phyloP scores from a whole-genome alignment of 2,888 invertebrate species.

The Orgyia antiqua region DNA sequence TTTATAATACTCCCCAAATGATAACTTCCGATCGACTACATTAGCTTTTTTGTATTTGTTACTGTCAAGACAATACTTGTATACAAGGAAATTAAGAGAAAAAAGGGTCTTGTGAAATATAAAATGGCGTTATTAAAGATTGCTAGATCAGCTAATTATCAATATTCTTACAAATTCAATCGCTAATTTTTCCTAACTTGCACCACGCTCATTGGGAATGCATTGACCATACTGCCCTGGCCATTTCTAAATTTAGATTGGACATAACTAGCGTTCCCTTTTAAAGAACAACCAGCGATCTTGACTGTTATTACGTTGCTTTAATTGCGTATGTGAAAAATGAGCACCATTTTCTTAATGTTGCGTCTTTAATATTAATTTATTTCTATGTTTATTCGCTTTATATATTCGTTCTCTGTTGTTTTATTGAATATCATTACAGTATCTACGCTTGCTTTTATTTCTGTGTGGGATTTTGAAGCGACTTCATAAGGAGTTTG shows the following conservation, averaged over 20 bases:
- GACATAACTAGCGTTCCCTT: constrained; percentile 52
- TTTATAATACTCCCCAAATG: too few species aligned
- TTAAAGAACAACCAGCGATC: constrained; percentile 47
- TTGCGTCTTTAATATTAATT: constrained; percentile 20
- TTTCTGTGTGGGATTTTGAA: too few species aligned
- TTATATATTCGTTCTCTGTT: background rate
- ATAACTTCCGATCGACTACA: too few species aligned
- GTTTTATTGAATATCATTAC: background rate
- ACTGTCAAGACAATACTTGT: too few species aligned
- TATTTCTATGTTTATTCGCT: background rate
- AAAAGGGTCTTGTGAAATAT: too few species aligned
- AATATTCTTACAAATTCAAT: too few species aligned
- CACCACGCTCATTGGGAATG: constrained; percentile 31
- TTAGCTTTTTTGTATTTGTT: too few species aligned
- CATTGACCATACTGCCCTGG: constrained; percentile 35
- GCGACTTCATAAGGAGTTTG: too few species aligned
- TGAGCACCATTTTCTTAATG: constrained; percentile 18
- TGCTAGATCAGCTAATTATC: too few species aligned
- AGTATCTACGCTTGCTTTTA: too few species aligned
- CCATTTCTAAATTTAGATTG: constrained; percentile 60
- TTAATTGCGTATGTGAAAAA: constrained; percentile 29
- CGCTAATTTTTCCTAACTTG: constrained; percentile 14
- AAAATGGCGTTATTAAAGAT: too few species aligned
- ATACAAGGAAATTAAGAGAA: too few species aligned
- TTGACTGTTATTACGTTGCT: constrained; percentile 36